Conservation (phyloP, 35 echinoderm and acorn worm genomes). For the Stichopus chloronotus region DNA sequence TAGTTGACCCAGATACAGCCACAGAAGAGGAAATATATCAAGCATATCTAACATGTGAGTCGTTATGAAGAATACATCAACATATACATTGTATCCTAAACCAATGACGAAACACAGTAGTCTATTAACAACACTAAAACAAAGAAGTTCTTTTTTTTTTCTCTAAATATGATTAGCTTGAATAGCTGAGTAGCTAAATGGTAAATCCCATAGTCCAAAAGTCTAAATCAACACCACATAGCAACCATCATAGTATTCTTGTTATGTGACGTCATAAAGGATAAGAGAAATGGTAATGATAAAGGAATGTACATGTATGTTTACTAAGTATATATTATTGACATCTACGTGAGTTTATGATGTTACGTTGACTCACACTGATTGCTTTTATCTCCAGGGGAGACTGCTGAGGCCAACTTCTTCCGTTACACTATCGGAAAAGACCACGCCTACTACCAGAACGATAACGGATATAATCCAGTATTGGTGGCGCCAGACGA, state of each 20-base stretch:
- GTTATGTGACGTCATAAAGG: too few species aligned
- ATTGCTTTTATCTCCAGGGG: background rate
- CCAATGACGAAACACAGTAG: background rate
- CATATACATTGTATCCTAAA: background rate
- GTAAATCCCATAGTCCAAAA: too few species aligned
- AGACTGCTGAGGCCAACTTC: background rate
- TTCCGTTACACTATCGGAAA: slow-evolving; percentile 12
- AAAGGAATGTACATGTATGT: too few species aligned
- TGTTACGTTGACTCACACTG: too few species aligned
- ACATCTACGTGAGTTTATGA: too few species aligned
- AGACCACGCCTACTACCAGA: background rate
- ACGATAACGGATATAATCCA: slow-evolving; percentile 1
- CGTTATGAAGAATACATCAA: background rate
- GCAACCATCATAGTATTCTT: too few species aligned
- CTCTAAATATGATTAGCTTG: too few species aligned
- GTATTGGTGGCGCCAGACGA: slow-evolving; percentile 24
- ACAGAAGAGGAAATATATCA: slow-evolving; percentile 22
- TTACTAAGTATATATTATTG: too few species aligned
- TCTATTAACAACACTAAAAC: background rate
- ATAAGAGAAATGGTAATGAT: too few species aligned
- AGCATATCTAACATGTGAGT: slow-evolving; percentile 37
- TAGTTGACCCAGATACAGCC: background rate
- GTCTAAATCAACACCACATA: too few species aligned
- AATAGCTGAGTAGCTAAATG: too few species aligned
- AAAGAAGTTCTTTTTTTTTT: background rate